These are phyloP conservation scores for Scotopteryx bipunctaria DNA, from an alignment of 2,888 invertebrate species.

Conservation along the genomic window DNA sequence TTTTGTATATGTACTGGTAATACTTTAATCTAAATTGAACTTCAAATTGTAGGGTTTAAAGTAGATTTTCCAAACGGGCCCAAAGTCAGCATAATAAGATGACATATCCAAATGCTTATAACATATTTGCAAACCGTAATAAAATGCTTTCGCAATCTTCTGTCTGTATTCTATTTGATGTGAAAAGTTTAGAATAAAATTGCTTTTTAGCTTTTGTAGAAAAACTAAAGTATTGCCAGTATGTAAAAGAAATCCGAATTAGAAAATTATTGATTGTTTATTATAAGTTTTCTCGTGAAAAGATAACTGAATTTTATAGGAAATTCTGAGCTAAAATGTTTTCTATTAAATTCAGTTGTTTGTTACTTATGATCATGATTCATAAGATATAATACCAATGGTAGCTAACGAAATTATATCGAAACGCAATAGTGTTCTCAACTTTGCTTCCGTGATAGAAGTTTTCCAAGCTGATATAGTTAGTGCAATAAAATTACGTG, in stretches of 20 bases:
- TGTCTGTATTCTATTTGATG: neutral
- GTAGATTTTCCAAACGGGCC: no score
- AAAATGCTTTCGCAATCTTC: neutral
- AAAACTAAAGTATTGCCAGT: constrained; percentile 14
- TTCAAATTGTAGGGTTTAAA: no score
- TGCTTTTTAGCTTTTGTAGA: neutral
- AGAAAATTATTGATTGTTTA: constrained; percentile 3
- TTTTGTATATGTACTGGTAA: no score
- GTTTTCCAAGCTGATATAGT: constrained; percentile 17
- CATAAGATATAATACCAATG: no score
- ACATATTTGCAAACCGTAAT: no score
- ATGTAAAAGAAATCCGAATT: constrained; percentile 1
- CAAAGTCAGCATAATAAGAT: no score
- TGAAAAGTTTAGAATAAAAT: neutral
- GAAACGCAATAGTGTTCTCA: constrained; percentile 9
- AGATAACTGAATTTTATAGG: constrained; percentile 22
- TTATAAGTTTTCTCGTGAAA: constrained; percentile 17
- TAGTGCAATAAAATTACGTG: constrained; percentile 18
- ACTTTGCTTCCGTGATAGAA: constrained; percentile 21
- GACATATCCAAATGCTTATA: no score
- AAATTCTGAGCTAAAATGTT: constrained; percentile 35
- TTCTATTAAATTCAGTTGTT: constrained; percentile 29
- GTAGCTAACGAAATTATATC: constrained; percentile 21
- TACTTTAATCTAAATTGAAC: no score
- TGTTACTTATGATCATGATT: constrained; percentile 2